Base-by-base conservation (phyloP, 2,888 invertebrate genomes). In the Ormia ochracea region DNA sequence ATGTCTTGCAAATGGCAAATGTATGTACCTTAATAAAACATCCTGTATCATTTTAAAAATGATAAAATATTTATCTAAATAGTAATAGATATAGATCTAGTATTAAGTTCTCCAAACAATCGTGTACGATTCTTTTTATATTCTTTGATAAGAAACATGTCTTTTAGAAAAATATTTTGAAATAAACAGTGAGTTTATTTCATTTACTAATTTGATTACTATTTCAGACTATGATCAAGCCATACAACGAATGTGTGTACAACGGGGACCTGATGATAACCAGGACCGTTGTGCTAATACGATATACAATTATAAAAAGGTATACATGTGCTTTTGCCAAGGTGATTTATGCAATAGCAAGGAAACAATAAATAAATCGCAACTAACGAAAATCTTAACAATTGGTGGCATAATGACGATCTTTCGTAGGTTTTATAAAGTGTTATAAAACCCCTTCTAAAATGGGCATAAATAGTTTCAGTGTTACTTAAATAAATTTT, bases 201-300 rank as follows among this genome's bases (percentile, higher is more conserved):
- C n/a, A n/a, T n/a, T n/a, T n/a, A n/a, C n/a, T n/a, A n/a, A n/a
- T n/a, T n/a, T n/a, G n/a, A n/a, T 56, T 38, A 33, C 14, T 23
- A 3, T 81, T 81, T 1, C 43, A 96, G 96, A 96, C 88, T 96
- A 95, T 89, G 96, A 96, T 68, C 92, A 94, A 52, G 96, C 97
- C 1, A 96, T 96, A 3, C 95, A 97, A 89, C 91, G 97, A 81
- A 93, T 95, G 91, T 97, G 97, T 85, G 91, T 97, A 0, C 96
- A 96, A 87, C 91, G 96, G 77, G 94, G 96, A 0, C 97, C 97
- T 4, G 94, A 95, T 69, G 97, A 97, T 86, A 93, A 93, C 83
- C 96, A 96, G 89, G 96, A 97, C 88, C 91, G 97, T 50, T 97
- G 97, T 88, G 96, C 96, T 0, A 94, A 95, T 85, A 96, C 96